Base-by-base conservation (phyloP, 92 coral and sea anemone genomes). In the Muricea muricata region DNA sequence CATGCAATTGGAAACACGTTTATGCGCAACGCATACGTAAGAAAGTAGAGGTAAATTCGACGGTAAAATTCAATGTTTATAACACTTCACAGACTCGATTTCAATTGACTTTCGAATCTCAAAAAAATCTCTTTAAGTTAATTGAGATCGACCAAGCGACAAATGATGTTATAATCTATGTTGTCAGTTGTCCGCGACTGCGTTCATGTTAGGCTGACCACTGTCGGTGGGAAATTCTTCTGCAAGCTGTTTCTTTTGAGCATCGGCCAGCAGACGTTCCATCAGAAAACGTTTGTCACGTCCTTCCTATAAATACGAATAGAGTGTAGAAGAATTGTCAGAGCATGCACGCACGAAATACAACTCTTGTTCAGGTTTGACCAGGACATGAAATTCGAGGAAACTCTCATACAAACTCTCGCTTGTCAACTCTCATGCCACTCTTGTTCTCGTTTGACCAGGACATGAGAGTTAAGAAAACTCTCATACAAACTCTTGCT, bases 271-370 rank as follows among this genome's bases (percentile, higher is more conserved):
- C 31, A 96, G 91, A 71, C 92, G 93, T 58, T 96, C 99, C 99
- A 96, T 96, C 79, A 96, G 78, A 75, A 90, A 96, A 57, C 97
- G 88, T 60, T 96, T 96, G 89, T 96, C 99, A 24, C 99, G 90
- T 10, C 99, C 99, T 89, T 96, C 98, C 97, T 93, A 50, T 20
- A 52, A 29, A 78, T 23, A 33, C 13, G 33, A 66, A 63, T 58
- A 75, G 11, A n/a, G 45, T 13, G 58, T 21, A n/a, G 11, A 63
- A 25, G 55, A 31, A 41, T 14, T 9, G n/a, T n/a, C n/a, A 32
- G 30, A 28, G 23, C 46, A 28, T 9, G 29, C 34, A 39, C 54
- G 15, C 7, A 45, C 28, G 50, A 66, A 33, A 40, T 45, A 0
- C 21, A n/a, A n/a, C n/a, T n/a, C n/a, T n/a, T n/a, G n/a, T n/a